Percentiles rank a stretch among this genome's conserved stretches.
These are phyloP conservation scores for Astreopora myriophthalma DNA, from an alignment of 64 coral and sea anemone species.

Conservation along the genomic window DNA sequence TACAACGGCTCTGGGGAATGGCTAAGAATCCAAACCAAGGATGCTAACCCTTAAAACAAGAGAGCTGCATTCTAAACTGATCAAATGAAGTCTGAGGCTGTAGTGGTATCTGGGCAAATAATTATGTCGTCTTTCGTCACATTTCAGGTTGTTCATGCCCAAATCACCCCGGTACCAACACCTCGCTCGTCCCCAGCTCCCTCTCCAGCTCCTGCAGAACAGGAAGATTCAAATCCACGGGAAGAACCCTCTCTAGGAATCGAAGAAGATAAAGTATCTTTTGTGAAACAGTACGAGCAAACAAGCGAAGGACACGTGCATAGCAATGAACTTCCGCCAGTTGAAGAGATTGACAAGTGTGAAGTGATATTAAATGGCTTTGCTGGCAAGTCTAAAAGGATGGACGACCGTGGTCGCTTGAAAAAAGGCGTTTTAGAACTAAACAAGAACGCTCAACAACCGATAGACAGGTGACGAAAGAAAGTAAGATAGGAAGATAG, in stretches of 20 bases:
- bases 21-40: too few relatives aligned
- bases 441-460: neutral
- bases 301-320: neutral
- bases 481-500: too few relatives aligned
- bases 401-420: neutral
- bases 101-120: too few relatives aligned
- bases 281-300: neutral
- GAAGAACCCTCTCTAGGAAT: neutral
- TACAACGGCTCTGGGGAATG: too few relatives aligned
- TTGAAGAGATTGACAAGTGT: neutral
- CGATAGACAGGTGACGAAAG: conserved; percentile 14
- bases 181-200: conserved; percentile 47
- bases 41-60: too few relatives aligned
- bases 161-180: conserved; percentile 57
- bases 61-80: too few relatives aligned
- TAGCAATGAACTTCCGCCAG: neutral
- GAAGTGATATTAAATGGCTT: conserved; percentile 1
- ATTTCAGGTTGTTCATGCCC: conserved; percentile 54
- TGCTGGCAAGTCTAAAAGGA: neutral
- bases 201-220: neutral
- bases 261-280: neutral
- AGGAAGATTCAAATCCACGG: neutral
- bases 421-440: neutral
- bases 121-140: neutral
- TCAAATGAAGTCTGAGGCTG: too few relatives aligned